Base-by-base conservation (phyloP, 2,113 vertebrate species). In the Pseudolaguvia tuberculata region DNA sequence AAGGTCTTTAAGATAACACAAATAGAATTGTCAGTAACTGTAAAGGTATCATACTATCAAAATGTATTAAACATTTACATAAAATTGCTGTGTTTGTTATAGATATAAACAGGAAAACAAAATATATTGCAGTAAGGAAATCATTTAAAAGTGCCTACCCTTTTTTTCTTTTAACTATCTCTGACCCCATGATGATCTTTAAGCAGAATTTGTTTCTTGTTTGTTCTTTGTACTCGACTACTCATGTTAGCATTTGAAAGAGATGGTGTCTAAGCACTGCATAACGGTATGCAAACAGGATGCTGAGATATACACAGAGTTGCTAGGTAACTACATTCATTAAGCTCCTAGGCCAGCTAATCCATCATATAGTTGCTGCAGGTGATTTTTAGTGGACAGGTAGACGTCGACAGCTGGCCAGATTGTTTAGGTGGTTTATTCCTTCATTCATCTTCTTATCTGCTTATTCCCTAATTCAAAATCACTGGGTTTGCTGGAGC, bases 201-300 rank as follows among this genome's bases (percentile, higher is more conserved):
- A 10, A 51, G 25, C 17, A 52, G 23, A 52, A 29, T 51, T 31
- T 13, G n/a, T n/a, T n/a, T n/a, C n/a, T n/a, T n/a, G n/a, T 15
- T 17, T 29, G 31, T 29, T 9, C 25, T 68, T 68, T 52, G 10
- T 51, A 20, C 48, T 52, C 27, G 18, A 13, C 23, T 27, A 48
- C 1, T 48, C 13, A 0, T 39, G 27, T 70, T 39, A 31, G 50
- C 18, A 53, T 70, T 35, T 70, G 50, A 69, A 48, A 20, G 2
- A 12, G 23, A 67, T 29, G 23, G 23, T 0, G 7, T 29, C 3
- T 52, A 52, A 35, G 18, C 18, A 10, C 52, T 35, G 20, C 50
- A 53, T n/a, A 70, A 70, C 15, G 27, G 29, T 53, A 4, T 70
- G 27, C 51, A 53, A 70, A 70, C 67, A 53, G 67, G 67, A 70